Evolutionary conservation across 2,113 vertebrate species (phyloP).

Genomic region (Platysternon megacephalum): DNA sequence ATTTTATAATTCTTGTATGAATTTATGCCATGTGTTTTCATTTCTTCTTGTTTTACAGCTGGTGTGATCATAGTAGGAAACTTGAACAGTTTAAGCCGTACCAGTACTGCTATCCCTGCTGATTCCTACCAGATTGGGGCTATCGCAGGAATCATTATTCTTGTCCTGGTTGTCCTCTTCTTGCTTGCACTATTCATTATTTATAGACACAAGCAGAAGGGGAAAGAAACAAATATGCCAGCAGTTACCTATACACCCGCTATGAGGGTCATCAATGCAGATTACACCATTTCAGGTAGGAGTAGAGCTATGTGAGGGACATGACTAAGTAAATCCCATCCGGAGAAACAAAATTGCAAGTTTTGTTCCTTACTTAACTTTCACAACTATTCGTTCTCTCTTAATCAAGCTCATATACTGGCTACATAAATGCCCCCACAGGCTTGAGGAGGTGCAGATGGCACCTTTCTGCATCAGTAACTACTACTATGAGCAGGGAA

Average conservation of each 20-base stretch:
- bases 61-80: conserved; percentile 91
- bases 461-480: neutral
- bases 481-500: neutral
- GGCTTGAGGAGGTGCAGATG: accelerated
- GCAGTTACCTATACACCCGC: conserved; percentile 94
- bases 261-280: conserved; percentile 86
- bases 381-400: neutral
- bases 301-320: neutral
- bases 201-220: conserved; percentile 94
- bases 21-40: neutral
- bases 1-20: neutral
- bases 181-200: conserved; percentile 92
- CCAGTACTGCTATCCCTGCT: conserved; percentile 90
- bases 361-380: neutral
- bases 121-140: conserved; percentile 95
- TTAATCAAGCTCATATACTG: neutral
- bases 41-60: conserved; percentile 75
- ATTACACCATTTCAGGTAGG: conserved; percentile 87
- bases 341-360: neutral
- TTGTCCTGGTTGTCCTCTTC: conserved; percentile 91
- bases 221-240: conserved; percentile 91
- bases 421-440: neutral
- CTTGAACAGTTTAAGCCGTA: conserved; percentile 89
- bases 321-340: neutral
- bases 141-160: conserved; percentile 91